Percentiles rank a stretch among this genome's conserved stretches.
Conservation (phyloP, 2,113 vertebrate genomes). For the Natator depressus region DNA sequence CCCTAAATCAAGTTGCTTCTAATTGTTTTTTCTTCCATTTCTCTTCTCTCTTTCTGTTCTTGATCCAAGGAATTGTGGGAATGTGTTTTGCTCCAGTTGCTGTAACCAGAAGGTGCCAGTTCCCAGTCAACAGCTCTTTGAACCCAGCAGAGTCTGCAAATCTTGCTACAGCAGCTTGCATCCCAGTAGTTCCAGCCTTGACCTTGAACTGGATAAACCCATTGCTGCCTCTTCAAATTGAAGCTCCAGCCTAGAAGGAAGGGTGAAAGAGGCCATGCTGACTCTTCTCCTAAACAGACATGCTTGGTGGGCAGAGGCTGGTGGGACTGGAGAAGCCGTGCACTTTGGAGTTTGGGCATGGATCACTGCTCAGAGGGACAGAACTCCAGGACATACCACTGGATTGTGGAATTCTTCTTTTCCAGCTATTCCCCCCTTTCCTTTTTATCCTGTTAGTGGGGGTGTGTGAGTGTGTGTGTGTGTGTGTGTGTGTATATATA, state of each 20-base stretch:
- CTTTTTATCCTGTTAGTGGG: conserved; percentile 45
- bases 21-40: conserved; percentile 17
- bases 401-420: conserved; percentile 59
- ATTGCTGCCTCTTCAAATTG: conserved; percentile 94
- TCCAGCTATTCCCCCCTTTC: conserved; percentile 27
- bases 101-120: conserved; percentile 99
- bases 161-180: conserved; percentile 92
- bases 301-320: conserved; percentile 36
- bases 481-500: conserved; percentile 47
- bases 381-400: conserved; percentile 59
- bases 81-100: conserved; percentile 97
- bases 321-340: conserved; percentile 34
- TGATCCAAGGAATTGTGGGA: conserved; percentile 94
- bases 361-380: conserved; percentile 43
- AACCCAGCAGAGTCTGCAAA: conserved; percentile 95
- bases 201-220: conserved; percentile 93
- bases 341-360: conserved; percentile 48
- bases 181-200: conserved; percentile 80
- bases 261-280: conserved; percentile 33
- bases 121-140: conserved; percentile 97
- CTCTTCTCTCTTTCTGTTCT: conserved; percentile 53
- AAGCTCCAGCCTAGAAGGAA: conserved; percentile 54
- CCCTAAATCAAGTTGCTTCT: neutral
- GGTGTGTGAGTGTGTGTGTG: neutral
- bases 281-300: conserved; percentile 19